These are phyloP conservation scores for Anabas testudineus DNA, from an alignment of 2,797 vertebrate genomes.

Conservation along the genomic window DNA sequence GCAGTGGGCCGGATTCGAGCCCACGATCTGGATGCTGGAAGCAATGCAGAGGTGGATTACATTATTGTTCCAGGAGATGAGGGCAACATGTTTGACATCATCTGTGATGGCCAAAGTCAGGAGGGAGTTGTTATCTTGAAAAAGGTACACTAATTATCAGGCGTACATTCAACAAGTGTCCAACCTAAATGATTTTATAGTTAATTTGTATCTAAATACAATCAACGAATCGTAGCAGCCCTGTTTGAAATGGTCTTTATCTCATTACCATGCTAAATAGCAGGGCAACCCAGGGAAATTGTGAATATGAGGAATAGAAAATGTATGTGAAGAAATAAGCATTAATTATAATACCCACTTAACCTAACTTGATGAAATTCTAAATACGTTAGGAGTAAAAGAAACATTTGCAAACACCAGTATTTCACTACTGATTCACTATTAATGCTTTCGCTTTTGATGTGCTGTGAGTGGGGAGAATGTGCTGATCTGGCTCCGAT, in stretches of 20 bases:
- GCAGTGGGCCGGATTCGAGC: slow-evolving; percentile 91
- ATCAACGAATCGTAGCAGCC: too few species aligned
- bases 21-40: slow-evolving; percentile 90
- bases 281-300: too few species aligned
- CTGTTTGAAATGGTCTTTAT: too few species aligned
- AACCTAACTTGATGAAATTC: too few species aligned
- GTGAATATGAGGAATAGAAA: too few species aligned
- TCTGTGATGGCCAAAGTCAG: slow-evolving; percentile 84
- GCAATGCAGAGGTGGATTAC: slow-evolving; percentile 92
- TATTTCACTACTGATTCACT: background rate
- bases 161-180: background rate
- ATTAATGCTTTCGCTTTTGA: background rate
- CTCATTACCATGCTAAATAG: too few species aligned
- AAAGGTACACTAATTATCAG: slow-evolving; percentile 83
- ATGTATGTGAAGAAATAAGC: too few species aligned
- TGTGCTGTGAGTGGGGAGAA: slow-evolving; percentile 23
- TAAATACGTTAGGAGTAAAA: background rate
- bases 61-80: slow-evolving; percentile 92
- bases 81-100: slow-evolving; percentile 91
- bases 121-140: slow-evolving; percentile 91
- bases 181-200: too few species aligned
- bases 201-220: too few species aligned
- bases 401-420: slow-evolving; percentile 10
- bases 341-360: too few species aligned
- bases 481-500: slow-evolving; percentile 34